phyloP scores from a whole-genome alignment of 2,888 invertebrate species.

The Entomobrya multifasciata region DNA sequence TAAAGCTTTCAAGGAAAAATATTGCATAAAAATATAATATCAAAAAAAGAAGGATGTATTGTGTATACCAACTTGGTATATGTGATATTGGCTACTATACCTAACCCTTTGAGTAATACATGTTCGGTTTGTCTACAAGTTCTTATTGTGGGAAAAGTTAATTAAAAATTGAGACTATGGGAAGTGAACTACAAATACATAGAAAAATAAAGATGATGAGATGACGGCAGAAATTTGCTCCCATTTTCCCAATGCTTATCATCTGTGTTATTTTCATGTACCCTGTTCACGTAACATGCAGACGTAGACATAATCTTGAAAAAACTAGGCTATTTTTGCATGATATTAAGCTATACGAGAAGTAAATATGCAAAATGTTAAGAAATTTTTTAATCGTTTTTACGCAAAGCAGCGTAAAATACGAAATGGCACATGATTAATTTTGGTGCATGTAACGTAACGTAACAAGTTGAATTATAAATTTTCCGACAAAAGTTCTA shows the following conservation, averaged over 20 bases:
- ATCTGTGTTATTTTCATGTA: background rate
- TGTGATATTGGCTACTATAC: too few species aligned
- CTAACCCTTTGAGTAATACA: too few species aligned
- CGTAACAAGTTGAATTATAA: too few species aligned
- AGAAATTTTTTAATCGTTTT: too few species aligned
- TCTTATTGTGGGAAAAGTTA: constrained; percentile 22
- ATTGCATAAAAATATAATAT: constrained; percentile 53
- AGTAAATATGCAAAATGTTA: too few species aligned
- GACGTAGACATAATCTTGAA: background rate
- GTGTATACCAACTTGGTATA: too few species aligned
- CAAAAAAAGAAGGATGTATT: too few species aligned
- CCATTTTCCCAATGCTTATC: constrained; percentile 24
- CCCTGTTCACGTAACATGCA: background rate
- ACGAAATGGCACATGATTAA: too few species aligned
- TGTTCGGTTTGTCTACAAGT: too few species aligned
- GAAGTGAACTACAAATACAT: constrained; percentile 41
- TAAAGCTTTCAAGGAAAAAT: constrained; percentile 54
- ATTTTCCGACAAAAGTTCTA: too few species aligned
- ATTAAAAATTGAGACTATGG: constrained; percentile 33
- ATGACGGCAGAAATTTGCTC: constrained; percentile 25
- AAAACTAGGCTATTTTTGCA: constrained; percentile 23
- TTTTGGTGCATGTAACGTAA: too few species aligned
- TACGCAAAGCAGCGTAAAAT: too few species aligned
- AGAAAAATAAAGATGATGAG: background rate
- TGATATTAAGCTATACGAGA: background rate